phyloP scores from a whole-genome alignment of 2,797 vertebrate species.

The Astyanax mexicanus region DNA sequence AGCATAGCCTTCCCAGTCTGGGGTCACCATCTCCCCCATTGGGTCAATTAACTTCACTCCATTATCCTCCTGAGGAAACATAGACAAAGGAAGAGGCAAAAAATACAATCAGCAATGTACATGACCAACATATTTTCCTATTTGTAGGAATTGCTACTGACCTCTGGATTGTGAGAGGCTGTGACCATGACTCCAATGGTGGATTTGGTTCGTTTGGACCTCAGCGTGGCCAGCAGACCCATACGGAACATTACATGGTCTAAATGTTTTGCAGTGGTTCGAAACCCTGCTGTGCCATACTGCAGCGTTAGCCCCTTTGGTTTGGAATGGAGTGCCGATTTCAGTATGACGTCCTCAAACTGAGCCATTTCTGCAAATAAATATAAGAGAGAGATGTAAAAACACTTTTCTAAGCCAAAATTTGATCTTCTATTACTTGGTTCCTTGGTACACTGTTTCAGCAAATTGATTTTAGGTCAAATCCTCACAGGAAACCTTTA shows the following conservation, averaged over 20 bases:
- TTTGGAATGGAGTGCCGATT: conserved; percentile 80
- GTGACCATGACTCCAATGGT: conserved; percentile 97
- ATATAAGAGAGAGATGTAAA: too few relatives aligned
- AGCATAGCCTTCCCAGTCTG: conserved; percentile 89
- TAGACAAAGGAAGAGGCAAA: not conserved
- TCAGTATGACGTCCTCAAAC: conserved; percentile 73
- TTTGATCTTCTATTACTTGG: too few relatives aligned
- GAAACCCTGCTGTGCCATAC: conserved; percentile 95
- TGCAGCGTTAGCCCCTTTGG: conserved; percentile 83
- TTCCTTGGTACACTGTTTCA: too few relatives aligned
- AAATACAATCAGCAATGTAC: not conserved
- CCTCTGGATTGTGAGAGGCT: conserved; percentile 97
- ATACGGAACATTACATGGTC: conserved; percentile 95
- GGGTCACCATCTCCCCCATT: conserved; percentile 93
- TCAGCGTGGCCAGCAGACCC: conserved; percentile 88
- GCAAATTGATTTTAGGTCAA: too few relatives aligned
- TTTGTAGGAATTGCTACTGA: conserved; percentile 54
- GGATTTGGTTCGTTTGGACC: conserved; percentile 84
- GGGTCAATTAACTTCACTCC: conserved; percentile 95
- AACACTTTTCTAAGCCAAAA: too few relatives aligned
- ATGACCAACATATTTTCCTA: not conserved
- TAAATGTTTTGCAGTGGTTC: conserved; percentile 80
- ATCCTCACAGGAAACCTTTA: too few relatives aligned
- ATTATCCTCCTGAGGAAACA: conserved; percentile 87
- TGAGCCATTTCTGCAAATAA: conserved; percentile 79